Percentiles rank a stretch among this genome's conserved stretches.
Conservation (phyloP, 2,888 invertebrate genomes). For the Phyllotreta cruciferae region DNA sequence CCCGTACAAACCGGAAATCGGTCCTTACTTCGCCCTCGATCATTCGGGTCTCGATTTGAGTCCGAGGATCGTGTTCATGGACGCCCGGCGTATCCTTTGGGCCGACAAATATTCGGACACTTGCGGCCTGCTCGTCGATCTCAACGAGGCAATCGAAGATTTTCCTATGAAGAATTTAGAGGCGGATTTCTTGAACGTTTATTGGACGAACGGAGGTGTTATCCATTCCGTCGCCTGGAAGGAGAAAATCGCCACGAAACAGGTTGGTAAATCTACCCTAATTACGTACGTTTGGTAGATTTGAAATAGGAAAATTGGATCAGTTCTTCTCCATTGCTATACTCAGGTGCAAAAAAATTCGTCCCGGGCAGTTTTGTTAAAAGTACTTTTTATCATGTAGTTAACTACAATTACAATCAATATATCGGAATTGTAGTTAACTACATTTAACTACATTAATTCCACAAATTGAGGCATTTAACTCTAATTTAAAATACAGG, state of each 20-base stretch:
- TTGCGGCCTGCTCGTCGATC: conserved; percentile 66
- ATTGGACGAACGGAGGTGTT: conserved; percentile 74
- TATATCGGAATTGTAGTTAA: too few relatives aligned
- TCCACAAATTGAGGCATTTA: too few relatives aligned
- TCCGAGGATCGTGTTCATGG: conserved; percentile 70
- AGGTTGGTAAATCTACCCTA: conserved; percentile 34
- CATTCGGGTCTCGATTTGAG: conserved; percentile 64
- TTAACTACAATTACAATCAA: too few relatives aligned
- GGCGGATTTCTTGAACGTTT: conserved; percentile 74
- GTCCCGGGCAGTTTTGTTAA: too few relatives aligned
- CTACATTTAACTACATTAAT: too few relatives aligned
- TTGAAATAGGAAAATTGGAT: too few relatives aligned
- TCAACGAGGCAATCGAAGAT: conserved; percentile 46
- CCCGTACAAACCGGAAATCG: conserved; percentile 68
- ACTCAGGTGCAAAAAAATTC: too few relatives aligned
- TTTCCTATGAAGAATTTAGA: conserved; percentile 73
- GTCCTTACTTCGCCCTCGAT: conserved; percentile 72
- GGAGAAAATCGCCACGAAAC: conserved; percentile 56
- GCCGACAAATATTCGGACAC: conserved; percentile 73
- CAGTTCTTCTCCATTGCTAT: too few relatives aligned
- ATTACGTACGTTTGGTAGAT: too few relatives aligned
- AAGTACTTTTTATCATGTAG: too few relatives aligned
- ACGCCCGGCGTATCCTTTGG: conserved; percentile 68
- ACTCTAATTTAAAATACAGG: too few relatives aligned
- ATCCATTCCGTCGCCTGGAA: conserved; percentile 69